A percentile compares a stretch with the other conserved stretches of the same genome.
Conservation (phyloP, 1,140 invertebrate genomes). For the Brachionus plicatilis region DNA sequence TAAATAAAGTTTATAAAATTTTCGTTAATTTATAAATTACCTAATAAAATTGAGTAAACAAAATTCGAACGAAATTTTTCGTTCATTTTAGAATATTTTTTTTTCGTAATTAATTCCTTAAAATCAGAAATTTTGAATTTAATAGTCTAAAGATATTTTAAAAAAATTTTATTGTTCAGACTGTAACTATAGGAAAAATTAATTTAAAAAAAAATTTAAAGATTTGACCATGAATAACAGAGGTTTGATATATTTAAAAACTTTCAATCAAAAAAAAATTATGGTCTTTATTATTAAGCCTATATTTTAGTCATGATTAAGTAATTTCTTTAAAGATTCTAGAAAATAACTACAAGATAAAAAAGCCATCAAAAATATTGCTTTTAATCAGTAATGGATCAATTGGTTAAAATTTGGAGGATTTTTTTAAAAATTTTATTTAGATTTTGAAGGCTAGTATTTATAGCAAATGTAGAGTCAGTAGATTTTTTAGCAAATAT, state of each 20-base stretch:
- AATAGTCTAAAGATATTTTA: neutral
- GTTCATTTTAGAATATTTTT: neutral
- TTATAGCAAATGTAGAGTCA: neutral
- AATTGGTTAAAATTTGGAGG: neutral
- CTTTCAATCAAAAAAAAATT: no score
- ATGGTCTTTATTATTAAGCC: no score
- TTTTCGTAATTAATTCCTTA: neutral
- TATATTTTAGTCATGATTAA: no score
- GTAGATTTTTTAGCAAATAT: neutral
- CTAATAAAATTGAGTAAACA: neutral
- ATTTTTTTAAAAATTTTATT: neutral
- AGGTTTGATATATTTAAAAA: no score
- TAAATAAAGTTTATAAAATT: neutral
- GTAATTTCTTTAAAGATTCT: no score
- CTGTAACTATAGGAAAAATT: no score
- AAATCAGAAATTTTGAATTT: no score
- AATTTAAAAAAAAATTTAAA: no score
- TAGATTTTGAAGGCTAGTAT: neutral
- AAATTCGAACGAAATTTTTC: neutral
- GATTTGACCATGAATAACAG: no score
- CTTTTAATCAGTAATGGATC: neutral
- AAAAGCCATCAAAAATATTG: neutral
- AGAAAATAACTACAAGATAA: no score
- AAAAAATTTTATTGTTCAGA: neutral
- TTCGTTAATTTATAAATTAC: neutral